phyloP scores from a whole-genome alignment of 2,888 invertebrate species.

The Thera britannica region DNA sequence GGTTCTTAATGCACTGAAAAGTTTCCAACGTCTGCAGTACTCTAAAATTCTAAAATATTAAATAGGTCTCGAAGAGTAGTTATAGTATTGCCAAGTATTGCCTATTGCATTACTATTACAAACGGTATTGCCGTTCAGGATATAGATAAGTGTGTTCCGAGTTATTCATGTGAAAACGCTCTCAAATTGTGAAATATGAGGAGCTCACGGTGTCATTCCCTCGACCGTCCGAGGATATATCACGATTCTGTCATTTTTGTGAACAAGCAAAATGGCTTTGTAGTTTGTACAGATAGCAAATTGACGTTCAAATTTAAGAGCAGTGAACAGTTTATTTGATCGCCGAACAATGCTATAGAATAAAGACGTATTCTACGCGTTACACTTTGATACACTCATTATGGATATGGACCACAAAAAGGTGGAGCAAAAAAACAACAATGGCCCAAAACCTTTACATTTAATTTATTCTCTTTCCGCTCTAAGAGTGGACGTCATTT shows the following conservation, averaged over 20 bases:
- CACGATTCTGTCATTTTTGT: conserved; percentile 42
- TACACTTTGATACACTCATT: conserved; percentile 31
- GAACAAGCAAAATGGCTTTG: conserved; percentile 42
- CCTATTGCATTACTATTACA: too few species aligned
- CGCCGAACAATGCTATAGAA: conserved; percentile 10
- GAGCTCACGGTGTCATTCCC: conserved; percentile 69
- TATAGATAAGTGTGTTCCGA: conserved; percentile 46
- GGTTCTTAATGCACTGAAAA: conserved; percentile 40
- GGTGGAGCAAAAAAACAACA: conserved; percentile 62
- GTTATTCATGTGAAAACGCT: conserved; percentile 61
- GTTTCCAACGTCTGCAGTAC: conserved; percentile 8
- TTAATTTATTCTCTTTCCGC: conserved; percentile 75
- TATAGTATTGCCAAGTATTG: conserved; percentile 17
- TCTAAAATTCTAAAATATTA: conserved; percentile 19
- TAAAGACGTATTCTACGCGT: conserved; percentile 22
- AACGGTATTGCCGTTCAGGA: conserved; percentile 16
- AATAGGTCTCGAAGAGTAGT: conserved; percentile 22
- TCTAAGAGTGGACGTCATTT: conserved; percentile 68
- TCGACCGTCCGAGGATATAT: conserved; percentile 66
- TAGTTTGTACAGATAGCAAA: conserved; percentile 37
- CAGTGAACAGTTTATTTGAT: conserved; percentile 25
- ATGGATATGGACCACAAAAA: conserved; percentile 41
- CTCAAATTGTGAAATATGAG: conserved; percentile 74
- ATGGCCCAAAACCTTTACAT: conserved; percentile 66
- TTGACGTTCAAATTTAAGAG: conserved; percentile 38